Base-by-base conservation (phyloP, 2,888 invertebrate species). In the Furcula furcula region DNA sequence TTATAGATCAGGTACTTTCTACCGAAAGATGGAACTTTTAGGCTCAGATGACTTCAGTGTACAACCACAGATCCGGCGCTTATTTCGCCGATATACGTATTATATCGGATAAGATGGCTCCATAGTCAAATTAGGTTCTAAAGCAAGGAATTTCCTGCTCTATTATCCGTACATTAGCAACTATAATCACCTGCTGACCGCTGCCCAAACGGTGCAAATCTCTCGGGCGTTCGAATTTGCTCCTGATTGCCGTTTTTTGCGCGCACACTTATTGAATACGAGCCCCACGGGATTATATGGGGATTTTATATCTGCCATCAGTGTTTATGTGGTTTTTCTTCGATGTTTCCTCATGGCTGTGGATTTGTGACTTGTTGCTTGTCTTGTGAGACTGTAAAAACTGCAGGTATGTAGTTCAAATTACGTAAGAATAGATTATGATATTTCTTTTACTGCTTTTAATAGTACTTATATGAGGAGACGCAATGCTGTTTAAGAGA, bases 241-340 rank as follows among this genome's bases (percentile, higher is more conserved):
- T 50, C 43, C 52, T 59, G 65, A 63, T 65, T 62, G 60, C 49
- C 51, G 55, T 44, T 66, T 70, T 68, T 70, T 66, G 63, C 49
- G 30, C 44, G 40, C 46, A 32, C 34, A 50, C 46, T 63, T 68
- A 66, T 70, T 66, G 64, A 66, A 67, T 54, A 46, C 46, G 40
- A 34, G 36, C 40, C 63, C 43, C 58, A 18, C 7, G 56, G 62
- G 60, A 51, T 54, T 53, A 43, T 30, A 45, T 31, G 32, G 46
- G 43, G 55, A 29, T 42, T 40, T 41, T 45, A 34, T 55, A 47
- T 54, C 44, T 46, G 22, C 25, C 35, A 34, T 40, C 31, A 21
- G 14, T 32, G 15, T 39, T 39, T 36, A 32, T 12, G 25, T 5
- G 4, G 13, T 10, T 44, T 40, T 38, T 43, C 43, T 30, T 34